Evolutionary conservation across 2,888 invertebrate genomes (phyloP).

Genomic region (Perizoma flavofasciatum): DNA sequence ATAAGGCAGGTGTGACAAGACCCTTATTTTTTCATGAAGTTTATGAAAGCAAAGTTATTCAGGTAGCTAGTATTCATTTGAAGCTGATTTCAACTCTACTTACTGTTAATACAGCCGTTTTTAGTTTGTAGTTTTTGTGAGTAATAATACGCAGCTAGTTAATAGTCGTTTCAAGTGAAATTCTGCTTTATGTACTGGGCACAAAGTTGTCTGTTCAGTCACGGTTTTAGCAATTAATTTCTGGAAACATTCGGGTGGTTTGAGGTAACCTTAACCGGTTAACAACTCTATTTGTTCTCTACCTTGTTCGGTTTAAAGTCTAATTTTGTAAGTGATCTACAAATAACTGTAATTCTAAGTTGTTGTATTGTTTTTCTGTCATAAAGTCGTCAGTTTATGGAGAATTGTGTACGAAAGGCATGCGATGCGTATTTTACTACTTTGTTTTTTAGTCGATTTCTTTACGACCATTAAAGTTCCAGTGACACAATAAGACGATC

Average conservation of each 20-base stretch:
- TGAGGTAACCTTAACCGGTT: background rate
- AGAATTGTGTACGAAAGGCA: no score
- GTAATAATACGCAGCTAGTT: background rate
- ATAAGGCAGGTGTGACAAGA: no score
- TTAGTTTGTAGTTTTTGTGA: background rate
- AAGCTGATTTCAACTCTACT: conserved; percentile 9
- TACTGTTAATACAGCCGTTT: background rate
- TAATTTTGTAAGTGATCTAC: no score
- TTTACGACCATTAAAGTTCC: no score
- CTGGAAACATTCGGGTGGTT: background rate
- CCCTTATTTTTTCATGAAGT: conserved; percentile 8
- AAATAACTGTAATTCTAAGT: no score
- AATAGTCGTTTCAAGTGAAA: background rate
- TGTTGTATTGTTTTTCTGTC: no score
- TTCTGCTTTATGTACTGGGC: background rate
- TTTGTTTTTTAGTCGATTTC: no score
- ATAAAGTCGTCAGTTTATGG: no score
- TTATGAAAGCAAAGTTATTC: conserved; percentile 6
- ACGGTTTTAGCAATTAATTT: background rate
- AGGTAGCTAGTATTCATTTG: conserved; percentile 14
- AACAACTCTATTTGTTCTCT: background rate
- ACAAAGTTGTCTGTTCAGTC: background rate
- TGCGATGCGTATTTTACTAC: no score
- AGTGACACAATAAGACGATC: no score
- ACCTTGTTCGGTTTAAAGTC: no score